Base-by-base conservation (phyloP, 1,140 invertebrate species). In the Saccostrea echinata region DNA sequence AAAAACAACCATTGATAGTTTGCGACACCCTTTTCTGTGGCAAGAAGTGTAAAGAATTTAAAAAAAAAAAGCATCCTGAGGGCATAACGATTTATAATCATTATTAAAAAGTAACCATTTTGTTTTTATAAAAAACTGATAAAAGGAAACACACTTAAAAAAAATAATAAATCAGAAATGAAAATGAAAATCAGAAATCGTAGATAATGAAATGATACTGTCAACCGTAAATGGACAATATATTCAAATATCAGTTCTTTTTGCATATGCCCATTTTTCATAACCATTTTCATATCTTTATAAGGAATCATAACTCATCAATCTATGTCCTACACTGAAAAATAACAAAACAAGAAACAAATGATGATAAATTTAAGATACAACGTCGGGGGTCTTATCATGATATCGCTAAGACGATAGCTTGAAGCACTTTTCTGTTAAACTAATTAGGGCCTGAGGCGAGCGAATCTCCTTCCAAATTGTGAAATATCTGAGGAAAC, bases 301-400 rank as follows among this genome's bases (percentile, higher is more conserved):
- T 12, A 16, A 18, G 68, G 68, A 30, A 76, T 76, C 68, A 30
- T 18, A 27, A 76, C 24, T 33, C 68, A 76, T 76, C 68, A 76
- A 76, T 76, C 68, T 33, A 16, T 30, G 68, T 76, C 68, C 11
- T 13, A 18, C 27, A 30, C 24, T 76, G 68, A 30, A 76, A 33
- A 33, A 76, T 16, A 35, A 76, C 12, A 76, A 76, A 76, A 76
- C 68, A 33, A 16, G 68, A 76, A 76, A 76, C 27, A 76, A 76
- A 76, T 76, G 68, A 76, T 76, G 68, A 76, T 76, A 30, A 76
- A 76, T 76, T 30, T 76, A 76, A 76, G 68, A 27, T 76, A 76
- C 68, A 13, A 76, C 24, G 68, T 30, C 68, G 16, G 24, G 27
- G 24, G 68, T 76, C 68, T 76, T 76, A 76, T 76, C 68, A 30